Percentiles rank a stretch among this genome's conserved stretches.
Evolutionary conservation across 2,888 invertebrate genomes (phyloP).

Genomic region (Epistrophella euchroma): DNA sequence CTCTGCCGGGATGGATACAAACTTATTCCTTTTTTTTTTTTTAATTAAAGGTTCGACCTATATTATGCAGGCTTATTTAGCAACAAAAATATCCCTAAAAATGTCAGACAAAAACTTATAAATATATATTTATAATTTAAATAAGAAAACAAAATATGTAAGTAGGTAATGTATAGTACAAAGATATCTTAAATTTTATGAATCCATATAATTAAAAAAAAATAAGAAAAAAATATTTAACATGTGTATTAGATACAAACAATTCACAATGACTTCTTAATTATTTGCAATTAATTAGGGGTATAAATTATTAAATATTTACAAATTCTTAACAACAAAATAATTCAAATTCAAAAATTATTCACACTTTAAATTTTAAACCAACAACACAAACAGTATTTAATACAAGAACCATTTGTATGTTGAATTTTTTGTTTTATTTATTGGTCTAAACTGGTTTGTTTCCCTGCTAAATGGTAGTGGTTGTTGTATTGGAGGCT

Average conservation of each 20-base stretch:
- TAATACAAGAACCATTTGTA: neutral
- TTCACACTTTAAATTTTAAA: conserved; percentile 42
- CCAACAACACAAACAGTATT: conserved; percentile 15
- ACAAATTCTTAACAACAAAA: conserved; percentile 59
- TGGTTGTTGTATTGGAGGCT: conserved; percentile 35
- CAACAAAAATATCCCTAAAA: conserved; percentile 73
- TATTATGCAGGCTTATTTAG: conserved; percentile 50
- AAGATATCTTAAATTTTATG: conserved; percentile 13
- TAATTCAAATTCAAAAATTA: conserved; percentile 38
- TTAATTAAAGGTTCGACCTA: neutral
- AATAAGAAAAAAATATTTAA: conserved; percentile 41
- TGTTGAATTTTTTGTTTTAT: neutral
- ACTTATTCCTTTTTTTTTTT: conserved; percentile 18
- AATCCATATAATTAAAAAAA: neutral
- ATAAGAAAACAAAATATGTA: conserved; percentile 7
- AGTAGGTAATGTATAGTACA: conserved; percentile 11
- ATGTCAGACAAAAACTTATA: conserved; percentile 64
- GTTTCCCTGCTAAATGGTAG: conserved; percentile 51
- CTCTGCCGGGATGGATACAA: conserved; percentile 61
- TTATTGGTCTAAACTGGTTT: conserved; percentile 49
- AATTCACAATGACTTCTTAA: conserved; percentile 59
- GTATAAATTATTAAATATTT: conserved; percentile 40
- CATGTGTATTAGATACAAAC: conserved; percentile 74
- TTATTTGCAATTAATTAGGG: conserved; percentile 19
- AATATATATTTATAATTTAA: conserved; percentile 9